These are phyloP conservation scores for Ameiurus melas DNA, from an alignment of 2,113 vertebrate species.

Conservation along the genomic window DNA sequence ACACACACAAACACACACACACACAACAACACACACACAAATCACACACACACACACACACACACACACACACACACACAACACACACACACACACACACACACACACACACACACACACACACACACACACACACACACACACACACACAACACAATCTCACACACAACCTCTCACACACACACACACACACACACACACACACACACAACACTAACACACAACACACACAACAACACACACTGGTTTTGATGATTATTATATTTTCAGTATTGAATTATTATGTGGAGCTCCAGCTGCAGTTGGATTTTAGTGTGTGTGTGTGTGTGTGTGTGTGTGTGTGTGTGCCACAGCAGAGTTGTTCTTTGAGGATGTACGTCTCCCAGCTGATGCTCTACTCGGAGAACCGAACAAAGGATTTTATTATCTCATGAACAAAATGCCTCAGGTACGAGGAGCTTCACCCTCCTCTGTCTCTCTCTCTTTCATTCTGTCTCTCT, in stretches of 20 bases:
- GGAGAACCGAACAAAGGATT: conserved; percentile 88
- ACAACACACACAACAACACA: too few species aligned
- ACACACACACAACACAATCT: too few species aligned
- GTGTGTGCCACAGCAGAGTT: conserved; percentile 81
- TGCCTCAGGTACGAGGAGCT: conserved; percentile 81
- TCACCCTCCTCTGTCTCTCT: neutral
- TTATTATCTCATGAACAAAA: conserved; percentile 90
- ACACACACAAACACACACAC: too few species aligned
- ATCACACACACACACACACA: conserved; percentile 20
- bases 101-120: neutral
- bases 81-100: neutral
- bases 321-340: conserved; percentile 6
- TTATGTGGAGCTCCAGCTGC: neutral
- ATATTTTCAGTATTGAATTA: neutral
- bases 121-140: too few species aligned
- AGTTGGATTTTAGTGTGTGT: neutral
- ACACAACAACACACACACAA: too few species aligned
- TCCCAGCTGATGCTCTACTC: conserved; percentile 83
- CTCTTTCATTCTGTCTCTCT: neutral
- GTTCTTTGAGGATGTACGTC: conserved; percentile 91
- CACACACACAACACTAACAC: too few species aligned
- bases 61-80: conserved; percentile 36
- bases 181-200: too few species aligned
- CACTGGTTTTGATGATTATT: neutral
- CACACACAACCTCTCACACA: too few species aligned